A percentile compares a stretch with the other conserved stretches of the same genome.
Evolutionary conservation across 2,797 vertebrate species (phyloP).

Genomic region (Phoxinus dragarum): DNA sequence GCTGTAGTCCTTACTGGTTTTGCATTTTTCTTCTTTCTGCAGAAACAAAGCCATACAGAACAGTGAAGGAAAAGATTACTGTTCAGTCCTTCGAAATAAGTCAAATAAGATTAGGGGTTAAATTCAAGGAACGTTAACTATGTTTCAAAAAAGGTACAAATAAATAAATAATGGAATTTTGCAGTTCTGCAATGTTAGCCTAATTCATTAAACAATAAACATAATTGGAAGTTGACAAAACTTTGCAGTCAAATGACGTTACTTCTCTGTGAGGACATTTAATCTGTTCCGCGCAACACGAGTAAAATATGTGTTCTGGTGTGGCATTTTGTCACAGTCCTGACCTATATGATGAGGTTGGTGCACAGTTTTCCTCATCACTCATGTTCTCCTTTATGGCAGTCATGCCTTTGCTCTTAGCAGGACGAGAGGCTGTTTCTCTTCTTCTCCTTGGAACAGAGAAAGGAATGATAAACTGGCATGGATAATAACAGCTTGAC

Average conservation of each 20-base stretch:
- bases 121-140: not conserved
- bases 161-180: not conserved
- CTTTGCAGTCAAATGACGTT: not conserved
- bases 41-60: not conserved
- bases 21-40: slow-evolving; percentile 38
- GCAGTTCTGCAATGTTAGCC: not conserved
- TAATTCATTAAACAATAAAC: not conserved
- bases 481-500: not conserved
- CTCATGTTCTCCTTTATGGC: slow-evolving; percentile 56
- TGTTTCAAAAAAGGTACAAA: not conserved
- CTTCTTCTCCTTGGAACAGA: slow-evolving; percentile 46
- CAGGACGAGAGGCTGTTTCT: slow-evolving; percentile 38
- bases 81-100: not conserved
- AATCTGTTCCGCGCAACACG: not conserved
- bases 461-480: not conserved
- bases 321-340: slow-evolving; percentile 7
- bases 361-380: slow-evolving; percentile 58
- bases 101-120: not conserved
- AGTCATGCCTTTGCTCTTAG: slow-evolving; percentile 64
- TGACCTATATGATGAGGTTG: slow-evolving; percentile 48
- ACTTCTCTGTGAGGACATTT: not conserved
- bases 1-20: slow-evolving; percentile 29
- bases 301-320: not conserved
- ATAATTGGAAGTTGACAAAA: not conserved
- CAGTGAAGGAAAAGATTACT: not conserved